These are phyloP conservation scores for Catocala fraxini DNA, from an alignment of 2,888 invertebrate genomes.

Conservation along the genomic window DNA sequence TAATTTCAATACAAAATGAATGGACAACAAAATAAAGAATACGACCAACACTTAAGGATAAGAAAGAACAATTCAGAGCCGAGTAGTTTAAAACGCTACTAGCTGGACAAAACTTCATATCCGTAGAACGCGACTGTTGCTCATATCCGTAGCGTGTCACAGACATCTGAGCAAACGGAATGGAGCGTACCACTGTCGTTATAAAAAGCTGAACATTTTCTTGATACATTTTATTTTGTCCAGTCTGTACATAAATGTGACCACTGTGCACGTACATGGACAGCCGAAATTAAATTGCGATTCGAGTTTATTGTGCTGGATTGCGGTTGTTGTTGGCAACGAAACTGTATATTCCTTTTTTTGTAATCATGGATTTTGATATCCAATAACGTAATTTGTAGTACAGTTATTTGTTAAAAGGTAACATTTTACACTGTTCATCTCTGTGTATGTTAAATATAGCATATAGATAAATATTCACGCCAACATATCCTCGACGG, in stretches of 20 bases:
- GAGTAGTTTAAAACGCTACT: slow-evolving; percentile 31
- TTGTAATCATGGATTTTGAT: too few species aligned
- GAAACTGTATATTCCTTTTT: too few species aligned
- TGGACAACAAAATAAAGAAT: slow-evolving; percentile 9
- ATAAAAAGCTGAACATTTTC: slow-evolving; percentile 36
- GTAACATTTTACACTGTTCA: too few species aligned
- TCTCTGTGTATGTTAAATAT: too few species aligned
- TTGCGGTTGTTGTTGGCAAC: too few species aligned
- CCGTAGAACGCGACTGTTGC: slow-evolving; percentile 28
- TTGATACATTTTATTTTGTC: slow-evolving; percentile 39
- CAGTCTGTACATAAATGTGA: slow-evolving; percentile 22
- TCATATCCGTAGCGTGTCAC: slow-evolving; percentile 48
- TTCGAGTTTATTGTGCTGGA: slow-evolving; percentile 1
- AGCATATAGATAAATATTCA: too few species aligned
- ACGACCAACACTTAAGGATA: background rate
- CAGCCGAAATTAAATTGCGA: slow-evolving; percentile 8
- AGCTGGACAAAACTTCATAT: slow-evolving; percentile 45
- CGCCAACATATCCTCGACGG: too few species aligned
- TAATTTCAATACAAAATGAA: background rate
- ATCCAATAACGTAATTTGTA: too few species aligned
- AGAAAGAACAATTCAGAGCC: slow-evolving; percentile 21
- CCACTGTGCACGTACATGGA: slow-evolving; percentile 19
- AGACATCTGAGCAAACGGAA: slow-evolving; percentile 25
- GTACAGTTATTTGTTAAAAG: too few species aligned
- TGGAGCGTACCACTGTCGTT: slow-evolving; percentile 12